Evolutionary conservation across 2,888 invertebrate genomes (phyloP), one percentile per base, ranked within the genome.

Genomic region (Cordylochernes scorpioides): DNA sequence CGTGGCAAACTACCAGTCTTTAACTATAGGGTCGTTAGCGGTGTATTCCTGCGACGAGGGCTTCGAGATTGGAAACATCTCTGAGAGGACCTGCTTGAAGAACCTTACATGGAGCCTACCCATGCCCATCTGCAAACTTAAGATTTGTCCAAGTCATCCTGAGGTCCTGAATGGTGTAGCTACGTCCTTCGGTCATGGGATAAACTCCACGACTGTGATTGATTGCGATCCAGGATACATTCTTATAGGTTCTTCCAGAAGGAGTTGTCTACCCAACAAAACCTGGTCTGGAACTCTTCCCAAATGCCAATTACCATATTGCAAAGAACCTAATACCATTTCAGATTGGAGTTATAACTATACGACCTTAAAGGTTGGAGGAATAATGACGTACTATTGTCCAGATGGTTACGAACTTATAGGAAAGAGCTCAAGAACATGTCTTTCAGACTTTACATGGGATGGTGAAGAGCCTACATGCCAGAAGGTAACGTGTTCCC

Each of bases 401-500:
- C 34, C 36, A 16, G 8, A 30, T 5, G 49, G 49, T 3, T 50
- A 46, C 33, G 35, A 34, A 15, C 37, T 48, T 1, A 29, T 29
- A 15, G 48, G 48, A 17, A 35, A 40, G 8, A 14, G 35, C 3
- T 33, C 41, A 3, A 35, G 46, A 18, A 38, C 35, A 10, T 51
- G 52, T 35, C n/a, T n/a, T n/a, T n/a, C n/a, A n/a, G n/a, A n/a
- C n/a, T n/a, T n/a, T n/a, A n/a, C n/a, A 7, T 63, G 61, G 62
- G 57, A 58, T 39, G 47, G 53, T 7, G 44, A 48, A 3, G 42
- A 45, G n/a, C 58, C 61, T 2, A 38, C 43, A 2, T 62, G 62
- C 39, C 41, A 47, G 21, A 46, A 51, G 6, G 44, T 53, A 14
- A 45, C 49, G 25, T 62, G 62, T 40, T 56, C 59, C 3, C 41